A percentile compares a stretch with the other conserved stretches of the same genome.
phyloP scores from a whole-genome alignment of 1,140 invertebrate species.

The Harpegnathos saltator region DNA sequence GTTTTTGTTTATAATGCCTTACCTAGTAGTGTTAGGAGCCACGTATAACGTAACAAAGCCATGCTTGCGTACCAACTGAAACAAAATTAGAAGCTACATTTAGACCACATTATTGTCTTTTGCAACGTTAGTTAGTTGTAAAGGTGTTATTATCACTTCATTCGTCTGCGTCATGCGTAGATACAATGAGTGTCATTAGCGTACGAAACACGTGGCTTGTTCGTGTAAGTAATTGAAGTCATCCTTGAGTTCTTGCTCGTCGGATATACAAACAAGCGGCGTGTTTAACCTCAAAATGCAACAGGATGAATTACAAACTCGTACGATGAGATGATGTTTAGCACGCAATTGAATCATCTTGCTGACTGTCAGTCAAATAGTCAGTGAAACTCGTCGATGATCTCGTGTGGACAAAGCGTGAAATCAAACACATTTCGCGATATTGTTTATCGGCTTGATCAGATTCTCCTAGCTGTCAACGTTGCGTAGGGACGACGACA shows the following conservation, averaged over 20 bases:
- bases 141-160: background rate
- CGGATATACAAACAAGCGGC: background rate
- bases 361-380: background rate
- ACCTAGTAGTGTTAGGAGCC: constrained; percentile 61
- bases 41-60: constrained; percentile 23
- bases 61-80: constrained; percentile 54
- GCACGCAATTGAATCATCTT: background rate
- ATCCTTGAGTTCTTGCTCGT: background rate
- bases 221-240: background rate
- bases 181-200: background rate
- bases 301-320: background rate
- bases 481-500: background rate
- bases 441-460: background rate
- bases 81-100: constrained; percentile 4
- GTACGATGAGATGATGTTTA: constrained; percentile 36
- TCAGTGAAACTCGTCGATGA: background rate
- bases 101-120: background rate
- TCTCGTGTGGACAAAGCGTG: background rate
- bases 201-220: background rate
- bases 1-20: constrained; percentile 10
- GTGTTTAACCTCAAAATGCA: constrained; percentile 57
- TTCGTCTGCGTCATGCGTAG: background rate
- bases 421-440: background rate
- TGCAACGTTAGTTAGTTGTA: background rate
- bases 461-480: background rate